Percentiles rank a stretch among this genome's conserved stretches.
These are phyloP conservation scores for Seison nebaliae DNA, from an alignment of 1,140 invertebrate genomes.

Conservation along the genomic window DNA sequence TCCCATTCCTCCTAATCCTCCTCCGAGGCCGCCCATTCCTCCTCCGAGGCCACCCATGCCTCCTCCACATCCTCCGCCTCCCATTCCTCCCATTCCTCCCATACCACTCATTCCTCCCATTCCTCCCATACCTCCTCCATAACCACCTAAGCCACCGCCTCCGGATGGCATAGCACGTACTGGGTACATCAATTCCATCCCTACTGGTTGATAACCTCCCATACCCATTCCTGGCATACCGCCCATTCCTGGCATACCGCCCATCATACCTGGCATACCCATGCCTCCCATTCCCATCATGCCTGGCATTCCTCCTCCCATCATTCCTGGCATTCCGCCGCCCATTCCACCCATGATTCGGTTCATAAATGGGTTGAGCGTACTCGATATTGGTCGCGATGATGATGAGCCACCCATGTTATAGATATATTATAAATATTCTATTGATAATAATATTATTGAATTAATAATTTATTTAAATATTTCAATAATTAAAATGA, in stretches of 20 bases:
- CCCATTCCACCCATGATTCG: no score
- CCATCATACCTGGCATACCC: conserved; percentile 16
- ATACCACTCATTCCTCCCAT: no score
- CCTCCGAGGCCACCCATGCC: not conserved
- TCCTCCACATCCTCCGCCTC: conserved; percentile 6
- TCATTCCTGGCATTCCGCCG: no score
- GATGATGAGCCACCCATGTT: no score
- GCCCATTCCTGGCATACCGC: conserved; percentile 17
- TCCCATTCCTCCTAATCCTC: conserved; percentile 7
- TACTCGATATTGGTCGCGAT: no score
- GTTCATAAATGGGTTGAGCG: no score
- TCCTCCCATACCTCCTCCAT: not conserved
- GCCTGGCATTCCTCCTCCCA: no score
- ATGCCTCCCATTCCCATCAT: conserved; percentile 17
- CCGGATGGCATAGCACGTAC: not conserved
- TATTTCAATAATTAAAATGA: no score
- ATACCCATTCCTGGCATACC: conserved; percentile 17
- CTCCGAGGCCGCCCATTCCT: conserved; percentile 7
- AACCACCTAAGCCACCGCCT: conserved; percentile 1
- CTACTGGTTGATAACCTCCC: conserved; percentile 16
- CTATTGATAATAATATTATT: no score
- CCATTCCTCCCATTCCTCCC: not conserved
- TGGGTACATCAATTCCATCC: not conserved
- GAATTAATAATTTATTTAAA: no score
- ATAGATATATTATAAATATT: no score